A percentile compares a stretch with the other conserved stretches of the same genome.
These are phyloP conservation scores for Eupithecia abbreviata DNA, from an alignment of 2,888 invertebrate genomes.

Conservation along the genomic window DNA sequence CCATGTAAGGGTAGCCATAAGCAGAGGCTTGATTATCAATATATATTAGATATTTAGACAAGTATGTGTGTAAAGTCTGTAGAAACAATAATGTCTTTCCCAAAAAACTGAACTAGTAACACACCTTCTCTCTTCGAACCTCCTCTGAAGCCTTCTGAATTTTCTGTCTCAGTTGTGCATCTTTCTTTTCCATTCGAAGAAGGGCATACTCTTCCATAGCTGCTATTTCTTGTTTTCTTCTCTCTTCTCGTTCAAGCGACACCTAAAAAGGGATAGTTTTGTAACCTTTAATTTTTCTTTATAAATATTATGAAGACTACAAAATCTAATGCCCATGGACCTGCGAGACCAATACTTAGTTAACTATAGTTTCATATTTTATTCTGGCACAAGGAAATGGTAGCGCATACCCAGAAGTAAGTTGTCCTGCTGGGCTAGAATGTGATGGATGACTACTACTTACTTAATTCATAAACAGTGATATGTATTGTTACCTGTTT, in stretches of 20 bases:
- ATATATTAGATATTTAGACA: not conserved
- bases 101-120: not conserved
- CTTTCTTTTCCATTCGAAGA: slow-evolving; percentile 69
- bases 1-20: not conserved
- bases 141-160: slow-evolving; percentile 78
- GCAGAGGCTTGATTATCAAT: not conserved
- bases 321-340: too few relatives aligned
- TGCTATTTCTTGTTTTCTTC: slow-evolving; percentile 79
- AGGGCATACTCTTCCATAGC: slow-evolving; percentile 77
- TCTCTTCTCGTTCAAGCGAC: slow-evolving; percentile 82
- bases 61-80: too few relatives aligned
- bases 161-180: slow-evolving; percentile 52
- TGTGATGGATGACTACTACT: not conserved
- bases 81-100: too few relatives aligned
- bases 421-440: too few relatives aligned
- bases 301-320: not conserved
- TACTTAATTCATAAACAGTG: not conserved
- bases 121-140: slow-evolving; percentile 72
- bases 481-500: slow-evolving; percentile 54
- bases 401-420: too few relatives aligned
- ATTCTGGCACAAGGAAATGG: too few relatives aligned
- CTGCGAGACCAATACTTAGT: too few relatives aligned
- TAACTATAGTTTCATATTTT: too few relatives aligned
- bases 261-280: slow-evolving; percentile 53
- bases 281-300: not conserved